Evolutionary conservation across 2,797 vertebrate genomes (phyloP), one percentile per base, ranked within the genome.

Genomic region (Petrocephalus schoutedeni): DNA sequence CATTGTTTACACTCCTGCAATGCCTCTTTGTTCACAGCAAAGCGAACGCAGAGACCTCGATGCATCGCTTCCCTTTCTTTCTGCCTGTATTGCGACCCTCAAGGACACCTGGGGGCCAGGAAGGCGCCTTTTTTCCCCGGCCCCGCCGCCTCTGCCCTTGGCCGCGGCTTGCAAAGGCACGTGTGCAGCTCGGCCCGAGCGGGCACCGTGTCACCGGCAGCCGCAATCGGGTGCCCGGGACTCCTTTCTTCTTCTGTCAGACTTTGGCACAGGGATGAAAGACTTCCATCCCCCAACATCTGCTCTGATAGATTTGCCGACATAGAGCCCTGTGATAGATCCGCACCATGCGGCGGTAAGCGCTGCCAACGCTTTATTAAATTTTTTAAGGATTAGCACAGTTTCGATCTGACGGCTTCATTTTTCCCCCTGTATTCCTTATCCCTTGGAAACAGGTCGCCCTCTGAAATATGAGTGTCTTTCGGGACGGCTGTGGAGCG

Each of bases 311-410:
- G 56, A 28, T 58, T 59, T 86, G n/a, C 85, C 57, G 32, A 61
- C 58, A 61, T 21, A 64, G 58, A 45, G 58, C 57, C 57, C 21
- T 45, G 57, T 86, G 57, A 61, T 58, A 64, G 41, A 41, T 4
- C 57, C 58, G 19, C 45, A 49, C 58, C 85, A 64, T 28, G 54
- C 56, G 36, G 84, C 58, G 21, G 41, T n/a, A 64, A 45, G 19
- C 36, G 10, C 41, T 64, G 58, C 32, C 36, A 64, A 5, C n/a
- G 7, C 32, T 86, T 86, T 86, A 51, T 86, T 45, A 86, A 51
- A 86, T 86, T 61, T 86, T 86, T 86, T 64, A 21, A 86, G 85
- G 57, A 86, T 86, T 86, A 86, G 32, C 57, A 23, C 36, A 61
- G 85, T 86, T 86, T 45, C 59, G 16, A 14, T 86, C 57, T 58